Evolutionary conservation across 2,113 vertebrate species (phyloP), one percentile per base, ranked within the genome.

Genomic region (Dendrocopos noguchii): DNA sequence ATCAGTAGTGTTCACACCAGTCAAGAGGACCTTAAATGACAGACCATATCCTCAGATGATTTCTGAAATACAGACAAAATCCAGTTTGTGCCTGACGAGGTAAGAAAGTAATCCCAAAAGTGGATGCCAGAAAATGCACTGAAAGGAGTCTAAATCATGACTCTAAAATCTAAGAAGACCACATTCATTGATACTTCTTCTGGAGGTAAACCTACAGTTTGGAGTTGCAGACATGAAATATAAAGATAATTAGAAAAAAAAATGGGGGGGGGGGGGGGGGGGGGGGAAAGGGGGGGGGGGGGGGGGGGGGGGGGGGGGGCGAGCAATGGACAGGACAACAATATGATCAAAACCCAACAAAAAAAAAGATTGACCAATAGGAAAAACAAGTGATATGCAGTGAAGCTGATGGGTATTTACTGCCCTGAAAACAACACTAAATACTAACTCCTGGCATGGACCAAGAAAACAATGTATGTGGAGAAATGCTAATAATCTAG

Each of bases 141-240:
- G 33, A 71, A 80, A 82, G 44, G 36, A 89, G 19, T 27, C 29
- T 89, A 76, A 75, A 71, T 25, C 59, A 29, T 39, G 20, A 83
- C 67, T 57, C 2, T 36, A 87, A 44, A 83, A 74, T 57, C 3
- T 33, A 87, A 44, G 33, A 64, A 46, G 39, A 73, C 18, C 16
- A 65, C 12, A 44, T 6, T 80, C 21, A 61, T 7, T 13, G 1
- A 18, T 11, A 55, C 3, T 11, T 66, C 19, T 60, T 83, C 76
- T 28, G 25, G 11, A 71, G 56, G 64, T 53, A 89, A 86, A 91
- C 57, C 47, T 52, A 55, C 24, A 53, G 33, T 61, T 55, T 64
- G 24, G 70, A 88, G 27, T 20, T 60, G n/a, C 52, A 95, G n/a
- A 80, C 75, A 57, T 15, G 87, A 33, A 80, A 56, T 46, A 72